These are phyloP conservation scores for Vespertilio murinus DNA, from an alignment of 2,797 vertebrate species.

Conservation along the genomic window DNA sequence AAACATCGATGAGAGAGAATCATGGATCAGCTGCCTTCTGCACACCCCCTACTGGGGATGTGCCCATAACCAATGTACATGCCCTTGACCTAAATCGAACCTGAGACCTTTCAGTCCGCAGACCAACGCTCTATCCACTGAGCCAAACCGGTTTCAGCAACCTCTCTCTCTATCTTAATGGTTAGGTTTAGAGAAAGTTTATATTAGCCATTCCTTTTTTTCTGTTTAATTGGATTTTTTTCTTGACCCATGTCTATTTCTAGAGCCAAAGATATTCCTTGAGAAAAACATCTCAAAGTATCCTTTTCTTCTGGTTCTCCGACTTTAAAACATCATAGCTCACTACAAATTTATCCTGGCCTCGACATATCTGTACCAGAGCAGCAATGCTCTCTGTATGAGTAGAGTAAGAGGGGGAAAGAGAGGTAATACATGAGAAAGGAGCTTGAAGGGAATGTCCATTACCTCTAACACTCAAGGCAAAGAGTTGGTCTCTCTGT, in stretches of 20 bases:
- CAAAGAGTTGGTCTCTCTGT: not conserved
- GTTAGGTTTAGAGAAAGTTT: slow-evolving; percentile 39
- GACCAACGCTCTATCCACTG: too few relatives aligned
- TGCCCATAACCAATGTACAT: too few relatives aligned
- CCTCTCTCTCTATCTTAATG: not conserved
- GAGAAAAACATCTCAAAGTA: not conserved
- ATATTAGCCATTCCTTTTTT: not conserved
- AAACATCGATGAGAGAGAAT: too few relatives aligned
- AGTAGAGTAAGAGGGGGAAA: not conserved
- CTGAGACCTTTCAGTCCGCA: too few relatives aligned
- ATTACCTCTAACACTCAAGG: not conserved
- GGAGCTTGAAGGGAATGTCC: not conserved
- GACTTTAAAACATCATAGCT: not conserved
- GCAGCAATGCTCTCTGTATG: not conserved
- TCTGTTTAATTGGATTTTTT: not conserved
- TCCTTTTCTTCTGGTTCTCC: slow-evolving; percentile 13
- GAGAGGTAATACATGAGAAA: not conserved
- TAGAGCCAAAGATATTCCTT: slow-evolving; percentile 1
- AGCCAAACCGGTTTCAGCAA: too few relatives aligned
- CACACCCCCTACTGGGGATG: too few relatives aligned
- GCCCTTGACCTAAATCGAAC: too few relatives aligned
- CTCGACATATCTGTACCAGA: not conserved
- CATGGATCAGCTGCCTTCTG: too few relatives aligned
- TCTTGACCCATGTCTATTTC: not conserved
- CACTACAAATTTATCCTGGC: not conserved